Base-by-base conservation (phyloP, 1,140 invertebrate genomes). In the Bombus confusus region DNA sequence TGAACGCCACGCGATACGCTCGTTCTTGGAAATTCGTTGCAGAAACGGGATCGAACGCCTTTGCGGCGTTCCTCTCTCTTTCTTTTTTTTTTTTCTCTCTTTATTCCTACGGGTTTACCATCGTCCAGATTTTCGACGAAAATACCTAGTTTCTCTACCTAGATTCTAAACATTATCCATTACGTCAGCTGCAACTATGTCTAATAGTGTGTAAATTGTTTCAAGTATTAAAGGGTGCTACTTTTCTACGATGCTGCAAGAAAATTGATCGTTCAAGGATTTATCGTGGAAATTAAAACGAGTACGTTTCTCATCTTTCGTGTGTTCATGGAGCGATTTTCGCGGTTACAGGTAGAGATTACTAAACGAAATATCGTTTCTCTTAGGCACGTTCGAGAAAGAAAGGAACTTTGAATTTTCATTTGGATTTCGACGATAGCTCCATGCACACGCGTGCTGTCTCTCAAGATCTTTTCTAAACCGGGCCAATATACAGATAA, bases 21-120 rank as follows among this genome's bases (percentile, higher is more conserved):
- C 59, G 80, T 76, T 62, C 37, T 84, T 74, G 81, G 85, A 77
- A 86, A 86, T 86, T 86, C 85, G 81, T 86, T 86, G 85, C 85
- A 86, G 37, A 71, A 75, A 68, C 59, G 62, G 43, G 72, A 37
- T 22, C 39, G 28, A 39, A 68, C 31, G 31, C 66, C 39, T 80
- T 34, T 22, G 18, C 47, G 18, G 47, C 47, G 47, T 9, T 22
- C 10, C 41, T 77, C 25, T 59, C 28, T 62, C 59, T 28, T n/a
- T 62, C 28, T 62, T 3, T 31, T 66, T 39, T 43, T 62, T 47
- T 34, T 81, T 75, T 59, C 62, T 37, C n/a, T 82, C 62, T 64
- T 37, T n/a, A 28, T 69, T 71, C 62, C 75, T 85, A 85, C 83
- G n/a, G 72, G 62, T 68, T 69, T 57, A 86, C 22, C 72, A 71